These are phyloP conservation scores for Oreochromis grahami DNA, from an alignment of 2,797 vertebrate species.

Conservation along the genomic window DNA sequence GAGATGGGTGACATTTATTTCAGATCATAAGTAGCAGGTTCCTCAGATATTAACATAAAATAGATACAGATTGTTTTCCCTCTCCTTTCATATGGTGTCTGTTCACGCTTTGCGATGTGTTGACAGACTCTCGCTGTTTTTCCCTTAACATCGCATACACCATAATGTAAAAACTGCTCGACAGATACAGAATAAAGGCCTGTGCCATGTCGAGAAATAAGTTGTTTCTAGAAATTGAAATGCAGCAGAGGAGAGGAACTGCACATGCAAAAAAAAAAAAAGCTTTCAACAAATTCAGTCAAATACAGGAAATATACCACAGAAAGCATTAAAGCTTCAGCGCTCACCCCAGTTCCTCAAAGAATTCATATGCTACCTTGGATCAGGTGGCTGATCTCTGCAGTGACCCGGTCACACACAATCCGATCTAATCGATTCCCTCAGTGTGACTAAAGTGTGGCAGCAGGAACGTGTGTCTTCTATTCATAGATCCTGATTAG, in stretches of 20 bases:
- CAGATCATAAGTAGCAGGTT: conserved; percentile 22
- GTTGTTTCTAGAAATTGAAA: neutral
- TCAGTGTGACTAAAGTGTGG: conserved; percentile 21
- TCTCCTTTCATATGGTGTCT: conserved; percentile 9
- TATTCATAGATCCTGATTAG: neutral
- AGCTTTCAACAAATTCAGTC: neutral
- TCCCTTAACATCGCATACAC: neutral
- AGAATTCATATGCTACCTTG: neutral
- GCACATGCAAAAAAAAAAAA: neutral
- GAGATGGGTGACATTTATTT: conserved; percentile 12
- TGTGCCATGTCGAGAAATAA: neutral
- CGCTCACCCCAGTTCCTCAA: neutral
- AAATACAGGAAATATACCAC: neutral
- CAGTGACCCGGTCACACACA: conserved; percentile 22
- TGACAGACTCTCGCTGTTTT: conserved; percentile 23
- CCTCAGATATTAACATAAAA: conserved; percentile 43
- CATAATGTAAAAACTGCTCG: neutral
- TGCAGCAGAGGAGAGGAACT: neutral
- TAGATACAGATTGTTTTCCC: conserved; percentile 18
- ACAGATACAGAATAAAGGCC: neutral
- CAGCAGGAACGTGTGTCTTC: neutral
- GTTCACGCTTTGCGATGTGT: neutral
- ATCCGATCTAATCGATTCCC: conserved; percentile 20
- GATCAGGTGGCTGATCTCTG: conserved; percentile 22
- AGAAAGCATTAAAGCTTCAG: neutral